Evolutionary conservation across 2,113 vertebrate genomes (phyloP).

Genomic region (Numida meleagris): DNA sequence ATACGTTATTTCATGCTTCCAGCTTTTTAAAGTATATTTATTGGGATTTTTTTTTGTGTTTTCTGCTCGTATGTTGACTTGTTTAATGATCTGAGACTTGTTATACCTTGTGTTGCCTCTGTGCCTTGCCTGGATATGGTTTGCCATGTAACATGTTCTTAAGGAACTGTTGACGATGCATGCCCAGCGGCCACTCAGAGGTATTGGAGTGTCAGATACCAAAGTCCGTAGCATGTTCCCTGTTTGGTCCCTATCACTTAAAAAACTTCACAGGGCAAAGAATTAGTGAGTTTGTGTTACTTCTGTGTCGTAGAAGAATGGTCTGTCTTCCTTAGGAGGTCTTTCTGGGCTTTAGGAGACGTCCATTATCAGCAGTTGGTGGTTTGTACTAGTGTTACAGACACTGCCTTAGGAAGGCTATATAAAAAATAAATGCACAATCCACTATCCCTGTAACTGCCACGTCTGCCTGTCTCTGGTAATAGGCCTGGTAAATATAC

Average conservation of each 20-base stretch:
- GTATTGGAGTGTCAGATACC: neutral
- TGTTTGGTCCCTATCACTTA: neutral
- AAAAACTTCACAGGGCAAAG: neutral
- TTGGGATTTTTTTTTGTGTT: neutral
- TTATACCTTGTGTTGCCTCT: neutral
- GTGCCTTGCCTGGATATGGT: neutral
- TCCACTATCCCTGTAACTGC: neutral
- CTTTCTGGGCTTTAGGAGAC: neutral
- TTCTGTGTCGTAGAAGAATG: neutral
- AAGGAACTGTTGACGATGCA: neutral
- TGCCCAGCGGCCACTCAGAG: rapidly evolving
- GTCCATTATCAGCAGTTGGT: neutral
- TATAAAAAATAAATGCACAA: rapidly evolving
- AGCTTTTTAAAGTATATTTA: neutral
- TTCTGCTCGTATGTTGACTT: neutral
- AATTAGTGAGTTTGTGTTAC: neutral
- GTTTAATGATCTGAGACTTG: neutral
- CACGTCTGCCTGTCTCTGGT: neutral
- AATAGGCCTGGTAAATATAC: neutral
- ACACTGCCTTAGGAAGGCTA: neutral
- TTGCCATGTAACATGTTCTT: neutral
- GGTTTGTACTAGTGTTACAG: neutral
- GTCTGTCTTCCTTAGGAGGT: neutral
- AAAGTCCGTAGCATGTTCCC: neutral
- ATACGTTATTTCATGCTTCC: neutral